Evolutionary conservation across 2,888 invertebrate genomes (phyloP).

Genomic region (Cremastinae sp.): DNA sequence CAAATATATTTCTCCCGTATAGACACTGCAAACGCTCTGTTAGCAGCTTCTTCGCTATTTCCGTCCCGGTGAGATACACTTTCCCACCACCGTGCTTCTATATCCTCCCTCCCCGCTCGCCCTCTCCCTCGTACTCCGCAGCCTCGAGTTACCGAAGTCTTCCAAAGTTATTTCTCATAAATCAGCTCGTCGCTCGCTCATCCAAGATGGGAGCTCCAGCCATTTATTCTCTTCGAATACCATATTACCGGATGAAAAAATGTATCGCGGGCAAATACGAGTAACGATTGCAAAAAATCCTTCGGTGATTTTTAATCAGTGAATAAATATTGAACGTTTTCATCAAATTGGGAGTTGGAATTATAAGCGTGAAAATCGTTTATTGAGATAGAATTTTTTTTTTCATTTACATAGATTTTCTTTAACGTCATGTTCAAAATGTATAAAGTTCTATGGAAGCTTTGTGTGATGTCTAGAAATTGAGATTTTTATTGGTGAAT

Average conservation of each 20-base stretch:
- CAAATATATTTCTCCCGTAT: neutral
- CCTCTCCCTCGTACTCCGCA: too few relatives aligned
- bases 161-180: conserved; percentile 40
- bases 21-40: neutral
- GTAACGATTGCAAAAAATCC: neutral
- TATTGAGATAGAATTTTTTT: too few relatives aligned
- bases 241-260: conserved; percentile 47
- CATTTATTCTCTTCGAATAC: conserved; percentile 55
- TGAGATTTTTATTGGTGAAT: too few relatives aligned
- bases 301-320: too few relatives aligned
- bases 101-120: too few relatives aligned
- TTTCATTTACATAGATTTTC: too few relatives aligned
- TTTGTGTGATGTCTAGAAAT: too few relatives aligned
- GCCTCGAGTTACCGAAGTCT: conserved; percentile 37
- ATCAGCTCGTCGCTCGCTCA: conserved; percentile 55
- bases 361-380: too few relatives aligned
- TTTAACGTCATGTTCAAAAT: too few relatives aligned
- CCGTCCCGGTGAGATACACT: conserved; percentile 48
- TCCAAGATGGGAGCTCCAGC: conserved; percentile 53
- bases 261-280: neutral
- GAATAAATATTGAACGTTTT: neutral
- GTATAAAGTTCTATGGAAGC: too few relatives aligned
- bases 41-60: conserved; percentile 55
- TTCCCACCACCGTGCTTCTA: conserved; percentile 36
- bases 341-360: too few relatives aligned